phyloP scores from a whole-genome alignment of 53 echinoderm and acorn worm genomes.

The Pentamera pediparva region DNA sequence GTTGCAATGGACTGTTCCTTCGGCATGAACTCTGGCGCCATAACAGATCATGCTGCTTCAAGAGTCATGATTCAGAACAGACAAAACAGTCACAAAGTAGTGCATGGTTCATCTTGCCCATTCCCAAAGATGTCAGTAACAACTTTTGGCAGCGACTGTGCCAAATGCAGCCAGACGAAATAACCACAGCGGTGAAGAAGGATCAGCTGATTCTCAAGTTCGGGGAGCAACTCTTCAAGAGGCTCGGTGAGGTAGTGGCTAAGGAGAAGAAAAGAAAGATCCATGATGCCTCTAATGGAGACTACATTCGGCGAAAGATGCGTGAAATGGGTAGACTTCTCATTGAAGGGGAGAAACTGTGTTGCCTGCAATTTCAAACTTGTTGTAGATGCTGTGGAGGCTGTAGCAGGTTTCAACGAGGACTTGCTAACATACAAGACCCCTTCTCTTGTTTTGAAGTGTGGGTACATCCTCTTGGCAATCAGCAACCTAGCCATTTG shows the following conservation, averaged over 20 bases:
- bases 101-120: neutral
- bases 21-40: conserved; percentile 1
- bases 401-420: neutral
- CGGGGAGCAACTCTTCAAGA: neutral
- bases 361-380: neutral
- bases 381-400: neutral
- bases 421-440: neutral
- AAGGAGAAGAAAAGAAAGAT: neutral
- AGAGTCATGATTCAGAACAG: neutral
- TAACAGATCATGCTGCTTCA: neutral
- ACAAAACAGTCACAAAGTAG: neutral
- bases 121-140: neutral
- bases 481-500: conserved; percentile 7
- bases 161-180: neutral
- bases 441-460: neutral
- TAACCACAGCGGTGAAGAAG: neutral
- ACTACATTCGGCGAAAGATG: conserved; percentile 13
- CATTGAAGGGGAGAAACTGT: neutral
- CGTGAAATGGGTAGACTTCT: neutral
- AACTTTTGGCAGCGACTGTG: neutral
- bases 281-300: neutral
- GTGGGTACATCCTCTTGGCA: neutral
- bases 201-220: neutral
- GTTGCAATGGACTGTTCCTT: neutral
- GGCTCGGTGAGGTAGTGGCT: neutral